A percentile compares a stretch with the other conserved stretches of the same genome.
These are phyloP conservation scores for Lordiphosa fenestrarum DNA, from an alignment of 2,888 invertebrate species.

Conservation along the genomic window DNA sequence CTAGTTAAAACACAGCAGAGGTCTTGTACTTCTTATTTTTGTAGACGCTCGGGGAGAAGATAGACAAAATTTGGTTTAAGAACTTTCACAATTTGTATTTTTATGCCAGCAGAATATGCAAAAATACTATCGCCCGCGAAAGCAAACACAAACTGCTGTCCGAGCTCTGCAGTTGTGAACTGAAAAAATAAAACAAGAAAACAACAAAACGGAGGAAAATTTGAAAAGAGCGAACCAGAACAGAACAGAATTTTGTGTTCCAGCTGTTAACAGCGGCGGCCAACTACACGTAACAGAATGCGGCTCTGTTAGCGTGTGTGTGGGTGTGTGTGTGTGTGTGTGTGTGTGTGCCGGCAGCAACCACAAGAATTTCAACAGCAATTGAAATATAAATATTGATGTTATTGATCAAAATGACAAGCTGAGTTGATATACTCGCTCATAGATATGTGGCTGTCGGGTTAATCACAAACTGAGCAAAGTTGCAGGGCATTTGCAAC, in stretches of 20 bases:
- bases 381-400: not conserved
- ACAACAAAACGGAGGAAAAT: slow-evolving; percentile 19
- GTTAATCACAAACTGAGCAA: too few species aligned
- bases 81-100: not conserved
- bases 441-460: not conserved
- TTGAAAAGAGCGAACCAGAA: slow-evolving; percentile 18
- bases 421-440: too few species aligned
- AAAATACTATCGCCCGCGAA: slow-evolving; percentile 1
- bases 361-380: slow-evolving; percentile 3
- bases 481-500: too few species aligned
- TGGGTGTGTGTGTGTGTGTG: too few species aligned
- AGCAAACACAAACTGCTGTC: slow-evolving; percentile 38
- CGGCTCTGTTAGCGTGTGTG: slow-evolving; percentile 16
- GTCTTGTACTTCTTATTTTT: not conserved
- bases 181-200: slow-evolving; percentile 30
- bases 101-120: not conserved
- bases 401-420: too few species aligned
- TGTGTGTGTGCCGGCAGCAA: slow-evolving; percentile 4
- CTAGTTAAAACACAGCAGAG: too few species aligned
- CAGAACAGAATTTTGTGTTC: slow-evolving; percentile 22
- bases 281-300: slow-evolving; percentile 16
- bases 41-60: not conserved
- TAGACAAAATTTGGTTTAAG: slow-evolving; percentile 9
- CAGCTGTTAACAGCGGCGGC: slow-evolving; percentile 8
- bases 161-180: slow-evolving; percentile 48